Base-by-base conservation (phyloP, 2,797 vertebrate species). In the Sus cebifrons region DNA sequence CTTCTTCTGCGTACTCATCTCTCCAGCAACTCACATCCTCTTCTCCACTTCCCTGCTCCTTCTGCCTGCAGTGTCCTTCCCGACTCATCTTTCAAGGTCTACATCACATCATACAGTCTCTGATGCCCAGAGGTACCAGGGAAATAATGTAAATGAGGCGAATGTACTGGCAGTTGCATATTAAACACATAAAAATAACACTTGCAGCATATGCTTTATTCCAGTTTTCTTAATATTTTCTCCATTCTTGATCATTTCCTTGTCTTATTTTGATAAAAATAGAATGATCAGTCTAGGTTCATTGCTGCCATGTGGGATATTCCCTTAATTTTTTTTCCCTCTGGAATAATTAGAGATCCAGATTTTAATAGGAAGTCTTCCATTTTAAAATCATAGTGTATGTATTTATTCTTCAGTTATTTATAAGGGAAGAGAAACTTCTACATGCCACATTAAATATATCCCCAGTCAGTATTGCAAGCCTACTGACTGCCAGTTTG, bases 171-270 rank as follows among this genome's bases (percentile, higher is more conserved):
- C 14, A 3, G 32, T 68, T 81, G 70, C 75, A 78, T 87, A 56
- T 73, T 83, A 89, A 86, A 92, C 21, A 89, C 49, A 52, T 52
- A 56, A 71, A 95, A 93, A 27, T 87, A 78, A 44, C 58, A 54
- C 1, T 82, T 60, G 68, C 18, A 67, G 54, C 36, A n/a, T 20
- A 56, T 32, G 15, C 5, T 52, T 21, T 56, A 71, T 32, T 21
- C 20, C 23, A 32, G 67, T 73, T 95, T 81, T 75, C 56, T 79
- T 32, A 62, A 78, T 15, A 27, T 68, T 58, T 56, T 25, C 52
- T 86, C 65, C n/a, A 44, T 67, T 83, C 56, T 36, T 74, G 21
- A 10, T 56, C 56, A 29, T 58, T 75, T 27, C 9, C 64, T 86
- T 62, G 68, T 62, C 40, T 44, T 5, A 5, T 86, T 85, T 60